Evolutionary conservation across 2,888 invertebrate genomes (phyloP).

Genomic region (Linnaemya tessellans): DNA sequence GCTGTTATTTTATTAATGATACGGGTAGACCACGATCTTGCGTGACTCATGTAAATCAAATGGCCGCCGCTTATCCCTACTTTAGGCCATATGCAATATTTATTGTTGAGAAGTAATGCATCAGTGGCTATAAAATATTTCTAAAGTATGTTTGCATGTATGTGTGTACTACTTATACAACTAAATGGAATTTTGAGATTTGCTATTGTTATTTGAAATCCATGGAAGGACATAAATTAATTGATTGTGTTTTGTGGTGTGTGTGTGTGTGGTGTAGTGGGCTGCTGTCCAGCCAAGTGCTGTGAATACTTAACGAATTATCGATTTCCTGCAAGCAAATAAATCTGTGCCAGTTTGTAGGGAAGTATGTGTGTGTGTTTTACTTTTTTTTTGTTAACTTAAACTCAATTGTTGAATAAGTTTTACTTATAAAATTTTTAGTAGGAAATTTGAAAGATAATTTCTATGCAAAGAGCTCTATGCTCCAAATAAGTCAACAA

Average conservation of each 20-base stretch:
- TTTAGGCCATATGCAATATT: not conserved
- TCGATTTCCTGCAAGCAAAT: conserved; percentile 24
- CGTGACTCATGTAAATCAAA: too few relatives aligned
- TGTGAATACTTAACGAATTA: conserved; percentile 7
- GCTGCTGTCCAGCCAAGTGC: not conserved
- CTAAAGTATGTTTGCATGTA: not conserved
- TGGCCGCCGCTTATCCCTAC: too few relatives aligned
- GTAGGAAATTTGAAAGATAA: not conserved
- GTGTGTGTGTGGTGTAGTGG: too few relatives aligned
- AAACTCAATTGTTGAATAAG: not conserved
- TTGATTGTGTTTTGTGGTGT: conserved; percentile 1
- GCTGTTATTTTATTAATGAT: too few relatives aligned
- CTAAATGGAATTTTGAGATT: conserved; percentile 24
- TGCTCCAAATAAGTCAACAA: too few relatives aligned
- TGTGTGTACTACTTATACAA: too few relatives aligned
- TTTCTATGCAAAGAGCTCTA: too few relatives aligned
- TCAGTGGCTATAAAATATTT: conserved; percentile 31
- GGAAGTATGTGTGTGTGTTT: not conserved
- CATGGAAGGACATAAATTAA: conserved; percentile 42
- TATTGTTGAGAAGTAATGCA: conserved; percentile 5
- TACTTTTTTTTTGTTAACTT: not conserved
- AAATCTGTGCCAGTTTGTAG: not conserved
- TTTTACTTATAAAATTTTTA: not conserved
- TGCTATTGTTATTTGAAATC: conserved; percentile 14
- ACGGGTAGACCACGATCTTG: too few relatives aligned